Evolutionary conservation across 2,888 invertebrate genomes (phyloP).

Genomic region (Teleogryllus oceanicus): DNA sequence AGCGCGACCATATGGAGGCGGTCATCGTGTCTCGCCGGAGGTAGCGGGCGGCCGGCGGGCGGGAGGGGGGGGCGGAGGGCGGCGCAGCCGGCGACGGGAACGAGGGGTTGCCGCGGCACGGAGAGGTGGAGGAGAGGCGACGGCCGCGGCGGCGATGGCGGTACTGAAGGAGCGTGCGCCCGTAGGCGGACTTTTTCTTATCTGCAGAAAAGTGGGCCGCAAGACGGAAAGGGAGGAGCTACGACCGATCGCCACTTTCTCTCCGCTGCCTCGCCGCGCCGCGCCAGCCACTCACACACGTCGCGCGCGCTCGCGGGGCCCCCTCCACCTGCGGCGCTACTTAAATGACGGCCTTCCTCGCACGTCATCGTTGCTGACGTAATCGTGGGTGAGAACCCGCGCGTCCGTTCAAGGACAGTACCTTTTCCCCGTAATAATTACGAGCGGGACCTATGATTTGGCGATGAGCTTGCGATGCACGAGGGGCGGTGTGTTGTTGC

Average conservation of each 20-base stretch:
- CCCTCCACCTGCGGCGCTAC: background rate
- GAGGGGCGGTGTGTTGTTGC: no score
- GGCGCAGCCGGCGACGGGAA: background rate
- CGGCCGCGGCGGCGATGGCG: background rate
- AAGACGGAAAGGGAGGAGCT: background rate
- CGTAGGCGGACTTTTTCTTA: background rate
- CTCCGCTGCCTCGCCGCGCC: background rate
- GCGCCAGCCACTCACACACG: background rate
- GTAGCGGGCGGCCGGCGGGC: no score
- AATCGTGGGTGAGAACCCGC: background rate
- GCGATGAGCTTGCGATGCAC: no score
- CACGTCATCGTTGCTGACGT: background rate
- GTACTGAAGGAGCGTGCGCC: background rate
- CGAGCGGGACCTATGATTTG: no score
- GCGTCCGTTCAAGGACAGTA: background rate
- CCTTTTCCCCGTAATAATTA: background rate
- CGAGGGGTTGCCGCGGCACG: background rate
- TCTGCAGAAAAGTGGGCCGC: background rate
- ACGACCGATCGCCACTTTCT: background rate
- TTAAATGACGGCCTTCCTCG: background rate
- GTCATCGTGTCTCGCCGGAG: background rate
- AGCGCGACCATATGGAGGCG: constrained; percentile 2
- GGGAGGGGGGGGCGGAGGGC: background rate
- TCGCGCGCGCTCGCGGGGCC: background rate
- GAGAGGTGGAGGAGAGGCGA: background rate